Evolutionary conservation across 2,113 vertebrate species (phyloP), one percentile per base, ranked within the genome.

Genomic region (Phalacrocorax aristotelis): DNA sequence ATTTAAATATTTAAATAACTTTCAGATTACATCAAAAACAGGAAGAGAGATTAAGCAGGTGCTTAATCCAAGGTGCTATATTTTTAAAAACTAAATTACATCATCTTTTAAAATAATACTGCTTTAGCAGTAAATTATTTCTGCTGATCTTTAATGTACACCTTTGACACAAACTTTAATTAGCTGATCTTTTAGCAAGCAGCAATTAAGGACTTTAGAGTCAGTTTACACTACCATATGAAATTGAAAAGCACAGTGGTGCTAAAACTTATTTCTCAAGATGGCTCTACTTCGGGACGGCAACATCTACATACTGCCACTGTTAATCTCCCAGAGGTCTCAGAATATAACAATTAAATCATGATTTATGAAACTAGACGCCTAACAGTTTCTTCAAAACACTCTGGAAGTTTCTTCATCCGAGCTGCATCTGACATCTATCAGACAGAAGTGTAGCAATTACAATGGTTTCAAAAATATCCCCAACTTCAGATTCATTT

Each of bases 1-100:
- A 38, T 38, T 38, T 38, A 38, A 38, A 38, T 38, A 82, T 82
- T 97, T 96, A 95, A 90, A 95, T 68, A 83, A 70, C 70, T 94
- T 95, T 69, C 77, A 89, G 54, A 89, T 82, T 79, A 89, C 54
- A 84, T 76, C 34, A 82, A 91, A 75, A 95, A 54, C 51, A 91
- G 58, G 57, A 95, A 91, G 46, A 80, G 52, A 92, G n/a, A 84
- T 70, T 81, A 95, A 86, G 52, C 51, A 82, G 76, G 55, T 74
- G 46, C 32, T 90, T 78, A 90, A 77, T 81, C 40, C 83, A 91
- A 88, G 17, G 46, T 46, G 70, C 57, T 69, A 8, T 10, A 40
- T 79, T 91, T 79, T 83, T 4, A 20, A 79, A 71, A 60, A 82
- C 26, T 75, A 78, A 85, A 36, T 75, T 75, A 83, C 12, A 69